phyloP scores from a whole-genome alignment of 2,113 vertebrate species.

The Cyanoderma ruficeps region DNA sequence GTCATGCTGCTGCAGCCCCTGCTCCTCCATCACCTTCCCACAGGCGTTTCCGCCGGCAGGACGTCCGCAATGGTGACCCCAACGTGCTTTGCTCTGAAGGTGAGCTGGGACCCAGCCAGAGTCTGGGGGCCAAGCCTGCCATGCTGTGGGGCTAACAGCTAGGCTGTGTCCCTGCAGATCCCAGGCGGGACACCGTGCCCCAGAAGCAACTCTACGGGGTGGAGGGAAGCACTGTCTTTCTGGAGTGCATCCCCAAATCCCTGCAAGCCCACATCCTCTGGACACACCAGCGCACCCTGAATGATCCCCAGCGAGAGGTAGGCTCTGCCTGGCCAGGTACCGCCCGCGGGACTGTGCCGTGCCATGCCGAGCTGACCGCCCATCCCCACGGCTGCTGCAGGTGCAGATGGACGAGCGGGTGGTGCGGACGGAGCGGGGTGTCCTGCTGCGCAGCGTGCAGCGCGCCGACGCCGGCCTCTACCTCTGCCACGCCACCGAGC shows the following conservation, averaged over 20 bases:
- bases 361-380: neutral
- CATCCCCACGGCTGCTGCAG: conserved; percentile 38
- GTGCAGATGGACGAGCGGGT: conserved; percentile 83
- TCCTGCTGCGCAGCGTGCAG: conserved; percentile 85
- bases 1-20: rapidly evolving
- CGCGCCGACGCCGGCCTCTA: conserved; percentile 84
- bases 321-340: neutral
- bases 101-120: neutral
- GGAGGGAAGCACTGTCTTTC: conserved; percentile 90
- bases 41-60: conserved; percentile 93
- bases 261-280: conserved; percentile 89
- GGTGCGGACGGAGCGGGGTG: conserved; percentile 79
- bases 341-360: rapidly evolving
- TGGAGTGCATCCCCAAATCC: conserved; percentile 95
- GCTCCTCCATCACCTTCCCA: neutral
- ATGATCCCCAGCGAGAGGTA: conserved; percentile 83
- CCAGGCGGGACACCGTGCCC: conserved; percentile 75
- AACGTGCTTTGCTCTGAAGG: conserved; percentile 92
- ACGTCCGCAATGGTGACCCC: conserved; percentile 93
- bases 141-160: neutral
- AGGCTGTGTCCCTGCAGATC: conserved; percentile 70
- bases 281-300: conserved; percentile 84
- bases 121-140: neutral
- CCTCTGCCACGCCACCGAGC: conserved; percentile 88
- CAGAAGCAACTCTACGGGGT: conserved; percentile 90